Percentiles rank a stretch among this genome's conserved stretches.
Conservation (phyloP, 1,140 invertebrate genomes). For the Octopus bimaculoides region DNA sequence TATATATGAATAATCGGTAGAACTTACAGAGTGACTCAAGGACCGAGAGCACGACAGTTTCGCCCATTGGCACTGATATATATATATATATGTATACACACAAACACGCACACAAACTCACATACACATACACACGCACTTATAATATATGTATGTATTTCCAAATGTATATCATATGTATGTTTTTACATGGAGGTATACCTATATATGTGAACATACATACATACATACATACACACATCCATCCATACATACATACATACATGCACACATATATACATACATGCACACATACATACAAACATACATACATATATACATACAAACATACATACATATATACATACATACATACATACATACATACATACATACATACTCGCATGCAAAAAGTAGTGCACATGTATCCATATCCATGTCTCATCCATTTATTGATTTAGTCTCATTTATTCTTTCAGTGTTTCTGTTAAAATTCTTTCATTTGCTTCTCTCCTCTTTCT, state of each 20-base stretch:
- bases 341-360: background rate
- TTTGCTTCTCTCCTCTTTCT: too few species aligned
- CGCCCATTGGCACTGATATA: too few species aligned
- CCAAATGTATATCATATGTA: background rate
- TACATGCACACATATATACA: background rate
- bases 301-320: background rate
- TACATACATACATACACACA: background rate
- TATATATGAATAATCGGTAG: background rate
- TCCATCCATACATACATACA: background rate
- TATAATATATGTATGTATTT: background rate
- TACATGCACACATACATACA: background rate
- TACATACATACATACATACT: background rate
- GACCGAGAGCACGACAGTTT: too few species aligned
- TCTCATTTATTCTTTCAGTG: too few species aligned
- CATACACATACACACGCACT: background rate
- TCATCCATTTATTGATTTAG: too few species aligned
- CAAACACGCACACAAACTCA: background rate
- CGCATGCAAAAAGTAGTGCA: background rate
- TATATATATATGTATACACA: background rate
- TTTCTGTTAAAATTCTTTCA: too few species aligned
- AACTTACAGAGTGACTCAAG: background rate
- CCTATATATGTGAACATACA: background rate
- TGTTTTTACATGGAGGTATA: background rate
- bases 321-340: background rate
- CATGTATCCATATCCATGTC: background rate